These are phyloP conservation scores for Drosophila pandora DNA, from an alignment of 1,140 invertebrate species.

Conservation along the genomic window DNA sequence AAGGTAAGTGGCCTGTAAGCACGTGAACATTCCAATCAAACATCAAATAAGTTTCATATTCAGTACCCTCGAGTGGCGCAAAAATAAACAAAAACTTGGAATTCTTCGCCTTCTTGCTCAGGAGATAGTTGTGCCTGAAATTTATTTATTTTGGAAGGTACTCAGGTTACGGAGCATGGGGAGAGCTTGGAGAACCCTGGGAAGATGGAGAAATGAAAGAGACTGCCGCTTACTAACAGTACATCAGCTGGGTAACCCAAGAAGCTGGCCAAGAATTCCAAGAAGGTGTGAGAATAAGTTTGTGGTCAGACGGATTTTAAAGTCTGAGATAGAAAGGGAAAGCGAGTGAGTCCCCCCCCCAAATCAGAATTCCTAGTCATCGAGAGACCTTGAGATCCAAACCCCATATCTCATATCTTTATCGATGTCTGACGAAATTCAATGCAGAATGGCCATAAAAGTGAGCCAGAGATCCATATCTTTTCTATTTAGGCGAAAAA, in stretches of 20 bases:
- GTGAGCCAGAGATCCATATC: constrained; percentile 39
- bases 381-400: constrained; percentile 15
- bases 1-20: constrained; percentile 33
- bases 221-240: constrained; percentile 46
- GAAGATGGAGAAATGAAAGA: constrained; percentile 21
- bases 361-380: background rate
- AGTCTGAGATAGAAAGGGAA: background rate
- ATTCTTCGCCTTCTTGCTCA: constrained; percentile 16
- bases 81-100: constrained; percentile 29
- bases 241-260: constrained; percentile 50
- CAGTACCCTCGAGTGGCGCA: constrained; percentile 1
- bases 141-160: constrained; percentile 32
- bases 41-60: constrained; percentile 1
- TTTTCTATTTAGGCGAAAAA: constrained; percentile 27
- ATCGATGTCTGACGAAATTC: constrained; percentile 28
- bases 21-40: constrained; percentile 27
- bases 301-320: constrained; percentile 2
- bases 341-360: background rate
- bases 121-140: constrained; percentile 15
- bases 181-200: constrained; percentile 28
- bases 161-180: constrained; percentile 28
- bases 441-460: constrained; percentile 14
- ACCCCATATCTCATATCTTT: constrained; percentile 41
- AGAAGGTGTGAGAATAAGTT: constrained; percentile 21
- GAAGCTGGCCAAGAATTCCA: constrained; percentile 31